Conservation (phyloP, 2,888 invertebrate genomes). For the Lydus trimaculatus region DNA sequence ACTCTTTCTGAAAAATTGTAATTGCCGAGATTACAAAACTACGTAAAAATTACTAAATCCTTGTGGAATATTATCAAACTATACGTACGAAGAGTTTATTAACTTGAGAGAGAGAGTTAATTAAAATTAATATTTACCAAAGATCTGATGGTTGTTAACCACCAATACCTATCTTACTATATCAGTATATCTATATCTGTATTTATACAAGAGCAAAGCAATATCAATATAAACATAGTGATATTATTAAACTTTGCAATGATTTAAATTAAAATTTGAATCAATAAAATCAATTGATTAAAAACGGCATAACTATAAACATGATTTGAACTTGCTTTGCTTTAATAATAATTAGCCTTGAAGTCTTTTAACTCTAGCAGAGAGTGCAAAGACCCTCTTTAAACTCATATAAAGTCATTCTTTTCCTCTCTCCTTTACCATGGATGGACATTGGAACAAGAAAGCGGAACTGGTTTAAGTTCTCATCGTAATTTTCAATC, state of each 20-base stretch:
- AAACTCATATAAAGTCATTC: slow-evolving; percentile 7
- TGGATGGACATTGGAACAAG: background rate
- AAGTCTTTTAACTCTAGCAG: background rate
- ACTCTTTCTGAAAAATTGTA: background rate
- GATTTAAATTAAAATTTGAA: background rate
- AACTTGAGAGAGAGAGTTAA: background rate
- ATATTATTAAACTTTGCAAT: background rate
- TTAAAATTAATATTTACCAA: slow-evolving; percentile 2
- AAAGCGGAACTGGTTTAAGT: slow-evolving; percentile 5
- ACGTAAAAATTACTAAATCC: background rate
- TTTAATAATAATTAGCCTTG: slow-evolving; percentile 6
- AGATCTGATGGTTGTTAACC: background rate
- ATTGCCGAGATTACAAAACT: background rate
- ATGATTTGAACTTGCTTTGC: background rate
- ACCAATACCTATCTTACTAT: background rate
- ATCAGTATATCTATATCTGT: background rate
- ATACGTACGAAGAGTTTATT: background rate
- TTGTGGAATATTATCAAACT: background rate
- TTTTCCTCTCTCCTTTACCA: background rate
- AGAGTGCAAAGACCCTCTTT: slow-evolving; percentile 5
- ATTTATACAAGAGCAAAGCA: background rate
- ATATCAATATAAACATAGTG: background rate
- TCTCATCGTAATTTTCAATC: slow-evolving; percentile 3
- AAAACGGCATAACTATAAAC: background rate
- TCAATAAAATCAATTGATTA: background rate